Base-by-base conservation (phyloP, 2,888 invertebrate genomes). In the Dolichomitus sp. region DNA sequence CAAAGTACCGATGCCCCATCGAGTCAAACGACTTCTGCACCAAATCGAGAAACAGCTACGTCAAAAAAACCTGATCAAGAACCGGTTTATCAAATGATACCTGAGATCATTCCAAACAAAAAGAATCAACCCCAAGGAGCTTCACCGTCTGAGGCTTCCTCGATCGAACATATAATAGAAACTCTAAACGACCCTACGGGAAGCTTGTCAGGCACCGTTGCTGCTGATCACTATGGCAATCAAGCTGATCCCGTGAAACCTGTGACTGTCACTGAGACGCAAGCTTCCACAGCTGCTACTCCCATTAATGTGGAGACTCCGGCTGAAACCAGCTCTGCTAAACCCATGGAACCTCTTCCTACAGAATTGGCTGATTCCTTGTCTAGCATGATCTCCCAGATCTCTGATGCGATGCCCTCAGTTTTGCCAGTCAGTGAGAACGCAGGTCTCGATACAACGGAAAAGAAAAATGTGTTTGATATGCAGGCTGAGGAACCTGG, bases 381-480 rank as follows among this genome's bases (percentile, higher is more conserved):
- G 23, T 89, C 92, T 12, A 92, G 90, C 68, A 89, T 92, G 85
- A 91, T 92, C 54, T 90, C 88, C 30, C 92, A 92, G 70, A 87
- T 92, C 12, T 90, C 91, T 5, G 90, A 91, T 61, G 81, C 85
- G 0, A 78, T 84, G 30, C 89, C 91, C 1, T 83, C 89, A 4
- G 68, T 90, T 45, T 42, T 90, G 37, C 70, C 88, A 0, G 82
- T 87, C 0, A 61, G 73, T 37, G 45, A 80, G 12, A 61, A 57
- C 14, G 83, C 77, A 0, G 69, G 78, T 40, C 40, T 79, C 37
- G 83, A 84, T 14, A 73, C 78, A n/a, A 70, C 77, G 30, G 80
- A 83, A 11, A 84, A 80, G 76, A 83, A 77, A 68, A 78, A 73
- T 66, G 73, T 23, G 6, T 27, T 45, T 4, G 74, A 42, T 12